These are phyloP conservation scores for Epinephelus malabaricus DNA, from an alignment of 2,797 vertebrate species.

Conservation along the genomic window DNA sequence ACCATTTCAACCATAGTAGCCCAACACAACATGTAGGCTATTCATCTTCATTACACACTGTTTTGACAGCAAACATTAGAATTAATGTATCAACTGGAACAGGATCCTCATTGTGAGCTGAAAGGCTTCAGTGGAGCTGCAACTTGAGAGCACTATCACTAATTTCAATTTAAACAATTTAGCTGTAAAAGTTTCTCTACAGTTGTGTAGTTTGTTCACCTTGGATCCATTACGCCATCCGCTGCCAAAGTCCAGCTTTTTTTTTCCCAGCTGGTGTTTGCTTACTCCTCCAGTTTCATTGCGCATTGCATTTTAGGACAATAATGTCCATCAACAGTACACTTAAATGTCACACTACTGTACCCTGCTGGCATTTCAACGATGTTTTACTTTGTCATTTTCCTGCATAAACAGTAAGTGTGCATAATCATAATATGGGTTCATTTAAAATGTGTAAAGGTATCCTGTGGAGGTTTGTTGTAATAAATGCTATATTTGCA, in stretches of 20 bases:
- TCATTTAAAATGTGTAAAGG: no score
- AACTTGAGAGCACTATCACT: not conserved
- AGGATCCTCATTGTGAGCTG: not conserved
- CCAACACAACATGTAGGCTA: not conserved
- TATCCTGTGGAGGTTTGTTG: no score
- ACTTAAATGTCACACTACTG: not conserved
- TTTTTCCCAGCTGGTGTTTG: not conserved
- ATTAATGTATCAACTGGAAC: not conserved
- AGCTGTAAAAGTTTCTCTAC: not conserved
- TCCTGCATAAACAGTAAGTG: not conserved
- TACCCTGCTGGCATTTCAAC: not conserved
- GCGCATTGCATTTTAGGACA: not conserved
- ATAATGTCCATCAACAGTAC: not conserved
- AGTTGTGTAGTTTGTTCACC: no score
- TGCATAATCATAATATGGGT: no score
- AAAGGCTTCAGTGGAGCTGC: not conserved
- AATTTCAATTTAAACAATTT: not conserved
- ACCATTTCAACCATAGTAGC: not conserved
- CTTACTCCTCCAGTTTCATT: not conserved
- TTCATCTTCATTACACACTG: slow-evolving; percentile 14
- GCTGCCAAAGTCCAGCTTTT: not conserved
- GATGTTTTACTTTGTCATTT: slow-evolving; percentile 15
- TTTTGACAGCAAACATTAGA: slow-evolving; percentile 6
- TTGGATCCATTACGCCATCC: no score
- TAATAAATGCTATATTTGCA: no score